Percentiles rank a stretch among this genome's conserved stretches.
phyloP scores from a whole-genome alignment of 2,113 vertebrate genomes.

The Psilopsiagon aymara region DNA sequence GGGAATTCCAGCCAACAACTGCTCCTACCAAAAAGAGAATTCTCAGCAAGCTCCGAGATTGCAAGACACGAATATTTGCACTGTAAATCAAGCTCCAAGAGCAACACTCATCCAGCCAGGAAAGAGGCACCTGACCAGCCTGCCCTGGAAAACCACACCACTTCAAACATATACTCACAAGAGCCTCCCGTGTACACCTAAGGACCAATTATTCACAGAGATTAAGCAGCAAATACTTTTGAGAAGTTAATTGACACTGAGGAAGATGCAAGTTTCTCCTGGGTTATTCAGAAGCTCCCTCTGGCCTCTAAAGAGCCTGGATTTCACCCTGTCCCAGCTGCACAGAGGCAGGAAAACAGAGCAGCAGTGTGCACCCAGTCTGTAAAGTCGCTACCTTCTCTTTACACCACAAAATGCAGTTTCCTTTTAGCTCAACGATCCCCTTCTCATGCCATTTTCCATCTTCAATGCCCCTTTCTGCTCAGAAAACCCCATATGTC shows the following conservation, averaged over 20 bases:
- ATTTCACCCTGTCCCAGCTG: not conserved
- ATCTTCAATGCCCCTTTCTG: not conserved
- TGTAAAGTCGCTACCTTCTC: conserved; percentile 10
- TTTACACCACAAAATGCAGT: not conserved
- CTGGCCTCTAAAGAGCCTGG: not conserved
- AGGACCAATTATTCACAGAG: not conserved
- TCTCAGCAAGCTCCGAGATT: conserved; percentile 1
- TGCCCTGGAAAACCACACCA: conserved; percentile 48
- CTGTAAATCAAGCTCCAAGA: conserved; percentile 38
- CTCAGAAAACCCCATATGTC: not conserved
- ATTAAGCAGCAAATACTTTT: not conserved
- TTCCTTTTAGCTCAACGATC: not conserved
- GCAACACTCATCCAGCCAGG: conserved; percentile 36
- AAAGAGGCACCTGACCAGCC: conserved; percentile 43
- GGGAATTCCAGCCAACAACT: conserved; percentile 39
- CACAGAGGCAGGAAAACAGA: not conserved
- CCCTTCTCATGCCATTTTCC: not conserved
- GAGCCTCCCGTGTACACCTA: not conserved
- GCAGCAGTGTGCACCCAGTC: not conserved
- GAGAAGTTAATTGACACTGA: not conserved
- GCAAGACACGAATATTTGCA: conserved; percentile 9
- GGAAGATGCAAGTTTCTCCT: not conserved
- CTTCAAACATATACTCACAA: conserved; percentile 32
- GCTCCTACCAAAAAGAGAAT: conserved; percentile 21
- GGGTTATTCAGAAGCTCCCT: not conserved